Percentiles rank a stretch among this genome's conserved stretches.
Evolutionary conservation across 2,113 vertebrate species (phyloP).

Genomic region (Centropristis striata): DNA sequence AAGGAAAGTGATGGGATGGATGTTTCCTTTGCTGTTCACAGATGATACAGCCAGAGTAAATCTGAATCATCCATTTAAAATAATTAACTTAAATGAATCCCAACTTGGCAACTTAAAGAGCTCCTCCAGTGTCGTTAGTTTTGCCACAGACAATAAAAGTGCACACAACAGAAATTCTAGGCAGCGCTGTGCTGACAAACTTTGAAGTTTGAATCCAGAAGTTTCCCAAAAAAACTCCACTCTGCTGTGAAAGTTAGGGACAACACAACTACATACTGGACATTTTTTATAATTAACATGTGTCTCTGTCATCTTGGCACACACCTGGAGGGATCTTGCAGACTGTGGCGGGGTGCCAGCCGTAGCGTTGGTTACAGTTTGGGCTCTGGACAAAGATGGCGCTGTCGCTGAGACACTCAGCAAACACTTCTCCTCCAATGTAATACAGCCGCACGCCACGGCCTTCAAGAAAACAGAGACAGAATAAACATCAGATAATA

Average conservation of each 20-base stretch:
- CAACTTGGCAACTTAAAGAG: not conserved
- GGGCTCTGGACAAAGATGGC: conserved; percentile 99
- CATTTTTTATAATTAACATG: no score
- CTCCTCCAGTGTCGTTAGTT: not conserved
- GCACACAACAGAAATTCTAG: not conserved
- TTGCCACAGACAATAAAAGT: not conserved
- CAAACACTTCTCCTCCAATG: conserved; percentile 98
- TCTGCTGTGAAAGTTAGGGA: not conserved
- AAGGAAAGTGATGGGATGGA: not conserved
- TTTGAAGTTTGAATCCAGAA: not conserved
- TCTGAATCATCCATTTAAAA: conserved; percentile 23
- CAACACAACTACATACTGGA: not conserved
- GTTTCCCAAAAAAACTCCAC: not conserved
- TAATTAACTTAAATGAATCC: not conserved
- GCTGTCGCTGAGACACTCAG: conserved; percentile 98
- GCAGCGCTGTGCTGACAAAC: not conserved
- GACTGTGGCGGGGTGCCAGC: conserved; percentile 98
- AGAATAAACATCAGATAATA: conserved; percentile 14
- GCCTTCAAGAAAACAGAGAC: conserved; percentile 81
- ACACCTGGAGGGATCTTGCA: conserved; percentile 99
- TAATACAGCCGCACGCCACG: conserved; percentile 97
- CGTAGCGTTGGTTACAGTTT: conserved; percentile 99
- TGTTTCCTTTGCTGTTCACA: not conserved
- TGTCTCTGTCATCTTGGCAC: conserved; percentile 28
- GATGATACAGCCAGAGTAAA: conserved; percentile 13